Conservation (phyloP, 2,888 invertebrate genomes). For the Chrysotoxum bicinctum region DNA sequence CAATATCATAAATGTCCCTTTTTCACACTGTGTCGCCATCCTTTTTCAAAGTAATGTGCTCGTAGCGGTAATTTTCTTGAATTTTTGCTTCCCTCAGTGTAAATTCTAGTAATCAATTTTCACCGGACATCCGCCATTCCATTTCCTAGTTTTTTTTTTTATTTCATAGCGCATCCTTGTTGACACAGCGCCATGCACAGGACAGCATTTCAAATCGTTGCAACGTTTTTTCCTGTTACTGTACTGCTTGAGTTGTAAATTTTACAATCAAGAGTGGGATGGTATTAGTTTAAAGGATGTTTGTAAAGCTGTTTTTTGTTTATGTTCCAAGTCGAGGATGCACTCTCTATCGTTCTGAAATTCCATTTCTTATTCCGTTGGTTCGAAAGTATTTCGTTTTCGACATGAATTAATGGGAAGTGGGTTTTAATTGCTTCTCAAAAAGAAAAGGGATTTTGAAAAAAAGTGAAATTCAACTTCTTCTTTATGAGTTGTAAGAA, state of each 20-base stretch:
- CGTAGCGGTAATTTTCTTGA: conserved; percentile 12
- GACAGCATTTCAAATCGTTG: background rate
- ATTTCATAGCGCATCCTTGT: conserved; percentile 18
- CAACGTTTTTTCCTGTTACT: background rate
- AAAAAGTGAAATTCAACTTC: background rate
- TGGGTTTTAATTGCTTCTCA: conserved; percentile 36
- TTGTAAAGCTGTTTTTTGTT: conserved; percentile 2
- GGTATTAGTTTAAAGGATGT: background rate
- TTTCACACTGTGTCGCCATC: background rate
- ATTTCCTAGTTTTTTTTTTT: conserved; percentile 38
- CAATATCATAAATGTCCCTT: conserved; percentile 10
- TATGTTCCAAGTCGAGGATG: background rate
- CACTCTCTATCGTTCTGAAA: background rate
- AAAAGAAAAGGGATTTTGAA: background rate
- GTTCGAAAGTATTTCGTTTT: conserved; percentile 20
- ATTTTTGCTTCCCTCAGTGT: conserved; percentile 1
- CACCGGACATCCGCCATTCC: conserved; percentile 55
- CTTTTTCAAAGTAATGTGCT: background rate
- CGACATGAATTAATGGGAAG: conserved; percentile 24
- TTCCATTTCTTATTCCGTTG: background rate
- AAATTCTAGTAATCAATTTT: conserved; percentile 62
- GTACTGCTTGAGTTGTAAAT: background rate
- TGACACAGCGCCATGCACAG: background rate
- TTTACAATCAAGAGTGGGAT: background rate
- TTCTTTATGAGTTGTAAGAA: background rate